Percentiles rank a stretch among this genome's conserved stretches.
Evolutionary conservation across 2,888 invertebrate species (phyloP).

Genomic region (Lepidonotus clava): DNA sequence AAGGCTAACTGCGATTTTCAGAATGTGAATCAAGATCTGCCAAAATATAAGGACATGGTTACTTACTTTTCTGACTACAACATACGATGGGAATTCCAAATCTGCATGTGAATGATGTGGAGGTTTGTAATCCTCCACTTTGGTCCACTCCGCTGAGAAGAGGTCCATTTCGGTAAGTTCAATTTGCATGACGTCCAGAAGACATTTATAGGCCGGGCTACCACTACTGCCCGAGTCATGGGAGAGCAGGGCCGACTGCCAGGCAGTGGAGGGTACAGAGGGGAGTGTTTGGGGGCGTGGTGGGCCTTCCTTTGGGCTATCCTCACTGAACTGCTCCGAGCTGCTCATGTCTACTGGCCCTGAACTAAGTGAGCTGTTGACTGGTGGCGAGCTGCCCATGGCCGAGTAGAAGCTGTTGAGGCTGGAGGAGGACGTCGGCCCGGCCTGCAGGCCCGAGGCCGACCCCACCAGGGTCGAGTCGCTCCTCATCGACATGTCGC

Average conservation of each 20-base stretch:
- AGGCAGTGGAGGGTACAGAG: slow-evolving; percentile 18
- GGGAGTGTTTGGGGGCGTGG: background rate
- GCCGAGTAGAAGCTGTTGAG: slow-evolving; percentile 51
- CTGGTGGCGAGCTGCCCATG: slow-evolving; percentile 21
- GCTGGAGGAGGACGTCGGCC: slow-evolving; percentile 19
- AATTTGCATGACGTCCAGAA: slow-evolving; percentile 88
- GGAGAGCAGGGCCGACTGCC: slow-evolving; percentile 39
- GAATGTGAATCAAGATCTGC: too few species aligned
- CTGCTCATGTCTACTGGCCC: background rate
- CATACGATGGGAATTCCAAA: slow-evolving; percentile 78
- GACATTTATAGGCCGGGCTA: slow-evolving; percentile 79
- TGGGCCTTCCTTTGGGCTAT: background rate
- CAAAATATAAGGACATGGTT: too few species aligned
- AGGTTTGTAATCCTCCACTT: slow-evolving; percentile 66
- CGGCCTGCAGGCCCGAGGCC: background rate
- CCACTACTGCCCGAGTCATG: slow-evolving; percentile 51
- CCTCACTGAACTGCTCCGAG: background rate
- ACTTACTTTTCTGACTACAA: slow-evolving; percentile 75
- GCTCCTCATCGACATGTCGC: background rate
- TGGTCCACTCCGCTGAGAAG: slow-evolving; percentile 84
- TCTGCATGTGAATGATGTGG: slow-evolving; percentile 64
- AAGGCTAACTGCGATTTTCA: too few species aligned
- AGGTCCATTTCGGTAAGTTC: slow-evolving; percentile 89
- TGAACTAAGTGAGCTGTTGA: background rate
- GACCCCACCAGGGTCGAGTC: background rate